A percentile compares a stretch with the other conserved stretches of the same genome.
These are phyloP conservation scores for Austrolebias charrua DNA, from an alignment of 2,797 vertebrate species.

Conservation along the genomic window DNA sequence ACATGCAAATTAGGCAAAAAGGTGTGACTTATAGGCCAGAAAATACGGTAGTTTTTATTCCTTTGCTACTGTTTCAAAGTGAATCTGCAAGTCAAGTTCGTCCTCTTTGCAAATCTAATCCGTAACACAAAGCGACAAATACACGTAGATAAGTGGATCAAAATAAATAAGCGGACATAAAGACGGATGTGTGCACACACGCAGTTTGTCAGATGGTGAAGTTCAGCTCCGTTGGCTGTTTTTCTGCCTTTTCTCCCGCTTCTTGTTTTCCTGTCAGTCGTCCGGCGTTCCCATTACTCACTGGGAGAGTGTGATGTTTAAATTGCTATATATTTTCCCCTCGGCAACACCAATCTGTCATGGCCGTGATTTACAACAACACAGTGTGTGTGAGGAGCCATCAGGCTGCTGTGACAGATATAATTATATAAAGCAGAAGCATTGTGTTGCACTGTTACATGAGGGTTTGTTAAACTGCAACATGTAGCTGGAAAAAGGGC, in stretches of 20 bases:
- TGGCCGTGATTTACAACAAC: conserved; percentile 32
- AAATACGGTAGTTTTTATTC: no score
- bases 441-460: not conserved
- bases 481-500: not conserved
- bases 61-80: no score
- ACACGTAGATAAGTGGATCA: not conserved
- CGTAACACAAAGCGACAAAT: not conserved
- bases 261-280: conserved; percentile 38
- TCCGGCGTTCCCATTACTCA: conserved; percentile 32
- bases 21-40: no score
- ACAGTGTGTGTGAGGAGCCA: not conserved
- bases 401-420: conserved; percentile 9
- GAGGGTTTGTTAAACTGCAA: not conserved
- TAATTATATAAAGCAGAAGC: not conserved
- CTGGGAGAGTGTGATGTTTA: conserved; percentile 38
- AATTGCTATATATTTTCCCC: conserved; percentile 48
- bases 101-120: no score
- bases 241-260: conserved; percentile 19
- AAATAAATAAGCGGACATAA: not conserved
- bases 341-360: conserved; percentile 48
- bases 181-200: conserved; percentile 15
- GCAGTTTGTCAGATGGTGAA: conserved; percentile 19
- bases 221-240: conserved; percentile 10
- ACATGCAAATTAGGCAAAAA: no score
- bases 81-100: no score